Percentiles rank a stretch among this genome's conserved stretches.
Conservation (phyloP, 2,888 invertebrate genomes). For the Ophraella communa region DNA sequence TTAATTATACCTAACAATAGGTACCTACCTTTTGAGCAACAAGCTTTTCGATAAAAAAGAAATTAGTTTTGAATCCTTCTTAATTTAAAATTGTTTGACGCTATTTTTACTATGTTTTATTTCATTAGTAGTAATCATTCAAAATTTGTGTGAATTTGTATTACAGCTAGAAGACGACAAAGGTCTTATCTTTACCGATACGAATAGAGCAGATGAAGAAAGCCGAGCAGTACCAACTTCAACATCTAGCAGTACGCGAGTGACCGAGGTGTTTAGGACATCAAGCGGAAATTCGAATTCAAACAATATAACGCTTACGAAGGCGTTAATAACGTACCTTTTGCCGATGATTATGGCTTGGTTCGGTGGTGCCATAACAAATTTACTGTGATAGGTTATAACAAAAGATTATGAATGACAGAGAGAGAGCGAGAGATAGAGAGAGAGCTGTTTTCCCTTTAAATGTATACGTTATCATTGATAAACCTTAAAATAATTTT, state of each 20-base stretch:
- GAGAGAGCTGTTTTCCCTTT: slow-evolving; percentile 5
- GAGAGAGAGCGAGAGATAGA: neutral
- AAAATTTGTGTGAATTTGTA: neutral
- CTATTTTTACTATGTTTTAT: no score
- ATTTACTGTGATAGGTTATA: slow-evolving; percentile 75
- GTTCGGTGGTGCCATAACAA: slow-evolving; percentile 83
- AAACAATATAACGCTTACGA: slow-evolving; percentile 60
- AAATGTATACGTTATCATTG: neutral
- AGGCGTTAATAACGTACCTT: slow-evolving; percentile 76
- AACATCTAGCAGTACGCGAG: slow-evolving; percentile 43
- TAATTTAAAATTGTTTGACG: neutral
- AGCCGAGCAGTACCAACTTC: slow-evolving; percentile 30
- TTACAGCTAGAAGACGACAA: slow-evolving; percentile 26
- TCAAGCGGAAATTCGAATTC: slow-evolving; percentile 22
- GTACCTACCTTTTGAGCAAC: no score
- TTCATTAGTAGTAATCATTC: neutral
- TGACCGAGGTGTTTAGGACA: slow-evolving; percentile 43
- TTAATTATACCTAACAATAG: no score
- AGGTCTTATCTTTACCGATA: slow-evolving; percentile 22
- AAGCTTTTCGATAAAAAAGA: no score
- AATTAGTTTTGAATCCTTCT: no score
- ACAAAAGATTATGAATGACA: slow-evolving; percentile 33
- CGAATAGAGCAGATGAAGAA: slow-evolving; percentile 25
- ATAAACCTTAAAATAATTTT: no score
- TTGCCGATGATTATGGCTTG: slow-evolving; percentile 84